Evolutionary conservation across 92 coral and sea anemone species (phyloP).

Genomic region (Anthopleura xanthogrammica): DNA sequence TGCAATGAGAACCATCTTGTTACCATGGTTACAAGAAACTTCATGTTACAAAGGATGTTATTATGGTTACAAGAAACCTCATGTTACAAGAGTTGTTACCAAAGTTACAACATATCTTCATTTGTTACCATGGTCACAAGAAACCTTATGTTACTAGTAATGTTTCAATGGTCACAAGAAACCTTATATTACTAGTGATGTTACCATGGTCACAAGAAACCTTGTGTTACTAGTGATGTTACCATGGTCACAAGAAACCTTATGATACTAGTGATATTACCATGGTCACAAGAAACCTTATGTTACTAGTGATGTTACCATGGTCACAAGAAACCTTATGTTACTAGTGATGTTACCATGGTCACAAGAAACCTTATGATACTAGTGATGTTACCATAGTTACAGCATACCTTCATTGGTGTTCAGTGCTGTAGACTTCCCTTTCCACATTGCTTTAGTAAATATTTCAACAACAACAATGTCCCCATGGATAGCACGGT

Average conservation of each 20-base stretch:
- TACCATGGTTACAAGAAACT: constrained; percentile 12
- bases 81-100: background rate
- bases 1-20: background rate
- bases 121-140: too few species aligned
- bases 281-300: too few species aligned
- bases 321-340: too few species aligned
- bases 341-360: background rate
- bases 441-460: constrained; percentile 74
- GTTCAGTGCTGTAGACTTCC: constrained; percentile 57
- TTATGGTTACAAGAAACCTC: background rate
- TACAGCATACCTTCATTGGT: constrained; percentile 43
- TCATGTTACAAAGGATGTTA: background rate
- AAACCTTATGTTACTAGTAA: background rate
- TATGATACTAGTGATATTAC: background rate
- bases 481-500: constrained; percentile 90
- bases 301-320: too few species aligned
- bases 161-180: background rate
- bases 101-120: too few species aligned
- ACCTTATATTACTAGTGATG: background rate
- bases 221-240: background rate
- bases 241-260: background rate
- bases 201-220: constrained; percentile 22
- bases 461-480: constrained; percentile 75
- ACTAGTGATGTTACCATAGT: background rate
- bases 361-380: background rate